These are phyloP conservation scores for Chlamydotis undulata DNA, from an alignment of 2,113 vertebrate genomes.

Conservation along the genomic window DNA sequence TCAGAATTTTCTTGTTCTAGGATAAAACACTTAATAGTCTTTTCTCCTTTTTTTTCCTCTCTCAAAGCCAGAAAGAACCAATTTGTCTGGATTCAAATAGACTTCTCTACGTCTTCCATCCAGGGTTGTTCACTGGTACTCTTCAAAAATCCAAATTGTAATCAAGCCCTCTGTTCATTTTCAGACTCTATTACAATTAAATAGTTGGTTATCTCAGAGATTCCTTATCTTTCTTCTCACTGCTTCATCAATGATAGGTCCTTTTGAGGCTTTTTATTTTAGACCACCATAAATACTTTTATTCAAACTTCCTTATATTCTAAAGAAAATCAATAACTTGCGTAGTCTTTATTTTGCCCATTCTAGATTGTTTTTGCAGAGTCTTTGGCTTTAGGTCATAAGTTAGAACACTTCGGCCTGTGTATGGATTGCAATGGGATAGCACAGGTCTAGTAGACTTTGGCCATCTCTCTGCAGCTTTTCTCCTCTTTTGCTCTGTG, in stretches of 20 bases:
- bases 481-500: not conserved
- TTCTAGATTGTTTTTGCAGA: not conserved
- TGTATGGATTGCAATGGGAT: not conserved
- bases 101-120: not conserved
- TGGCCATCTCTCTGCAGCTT: not conserved
- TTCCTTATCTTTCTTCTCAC: not conserved
- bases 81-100: not conserved
- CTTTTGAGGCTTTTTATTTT: not conserved
- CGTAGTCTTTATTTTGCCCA: not conserved
- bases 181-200: not conserved
- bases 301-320: not conserved
- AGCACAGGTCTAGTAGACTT: not conserved
- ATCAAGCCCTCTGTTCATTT: not conserved
- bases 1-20: not conserved
- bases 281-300: not conserved
- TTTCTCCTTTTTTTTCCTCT: not conserved
- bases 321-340: not conserved
- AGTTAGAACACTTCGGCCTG: not conserved
- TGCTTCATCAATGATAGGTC: not conserved
- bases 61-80: not conserved
- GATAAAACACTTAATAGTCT: not conserved
- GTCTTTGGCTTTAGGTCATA: not conserved
- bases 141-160: not conserved
- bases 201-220: not conserved
- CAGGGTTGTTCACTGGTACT: accelerated